Evolutionary conservation across 2,113 vertebrate genomes (phyloP), one percentile per base, ranked within the genome.

Genomic region (Arothron firmamentum): DNA sequence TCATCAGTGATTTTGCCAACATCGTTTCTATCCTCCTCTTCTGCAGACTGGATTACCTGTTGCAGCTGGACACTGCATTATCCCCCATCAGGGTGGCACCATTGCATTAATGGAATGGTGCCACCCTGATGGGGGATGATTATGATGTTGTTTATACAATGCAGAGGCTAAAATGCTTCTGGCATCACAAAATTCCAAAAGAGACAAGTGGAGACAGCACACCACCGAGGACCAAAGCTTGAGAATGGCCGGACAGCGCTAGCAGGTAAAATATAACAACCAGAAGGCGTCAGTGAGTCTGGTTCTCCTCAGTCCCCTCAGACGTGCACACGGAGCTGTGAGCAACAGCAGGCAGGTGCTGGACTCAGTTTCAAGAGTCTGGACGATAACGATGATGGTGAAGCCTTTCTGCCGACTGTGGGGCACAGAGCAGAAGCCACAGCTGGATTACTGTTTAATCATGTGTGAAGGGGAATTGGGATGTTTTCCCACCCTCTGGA

Each of bases 11-110:
- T 72, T 99, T 99, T 83, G 81, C 97, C 88, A 98, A 95, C 82
- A 79, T 92, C 80, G 89, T 99, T 81, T 93, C 95, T 77, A 99
- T 99, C 88, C 90, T 98, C 75, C 11, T 93, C 28, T 99, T 98
- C 92, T 98, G 96, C 68, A 93, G 86, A 5, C 77, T 98, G 56
- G 96, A 92, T 59, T 50, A 3, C 50, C 78, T 92, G 67, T 87
- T 98, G 0, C 92, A 89, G 17, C 80, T 99, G 90, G 93, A 96
- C 21, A 99, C 96, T n/a, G n/a, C n/a, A n/a, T n/a, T n/a, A n/a
- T n/a, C n/a, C n/a, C n/a, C n/a, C n/a, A n/a, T n/a, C n/a, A n/a
- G n/a, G n/a, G n/a, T n/a, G n/a, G n/a, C n/a, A n/a, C n/a, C n/a
- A n/a, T n/a, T n/a, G n/a, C n/a, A n/a, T n/a, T n/a, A n/a, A n/a